phyloP scores from a whole-genome alignment of 2,888 invertebrate genomes.

The Strigamia maritima region DNA sequence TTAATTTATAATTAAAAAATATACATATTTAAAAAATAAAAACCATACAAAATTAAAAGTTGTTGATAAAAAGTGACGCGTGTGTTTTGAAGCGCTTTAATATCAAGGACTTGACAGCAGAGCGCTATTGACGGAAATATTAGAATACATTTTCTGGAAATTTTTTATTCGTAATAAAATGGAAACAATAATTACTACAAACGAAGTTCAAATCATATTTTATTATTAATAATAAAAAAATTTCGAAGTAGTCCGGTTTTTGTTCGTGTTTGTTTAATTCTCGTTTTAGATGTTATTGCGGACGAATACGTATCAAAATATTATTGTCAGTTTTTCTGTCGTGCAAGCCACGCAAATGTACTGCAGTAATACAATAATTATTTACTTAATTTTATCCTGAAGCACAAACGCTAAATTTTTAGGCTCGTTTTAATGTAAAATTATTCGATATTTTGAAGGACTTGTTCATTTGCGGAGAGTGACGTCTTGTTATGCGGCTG shows the following conservation, averaged over 20 bases:
- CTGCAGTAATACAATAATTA: neutral
- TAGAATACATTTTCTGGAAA: neutral
- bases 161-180: neutral
- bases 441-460: neutral
- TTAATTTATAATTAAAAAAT: neutral
- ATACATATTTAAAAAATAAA: neutral
- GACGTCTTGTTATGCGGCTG: neutral
- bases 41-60: neutral
- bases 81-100: neutral
- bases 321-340: neutral
- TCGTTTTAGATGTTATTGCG: slow-evolving; percentile 10
- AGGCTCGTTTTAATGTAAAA: neutral
- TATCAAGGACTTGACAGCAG: neutral
- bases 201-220: neutral
- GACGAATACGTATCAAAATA: neutral
- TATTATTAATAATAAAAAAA: neutral
- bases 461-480: neutral
- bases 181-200: neutral
- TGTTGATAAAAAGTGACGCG: neutral
- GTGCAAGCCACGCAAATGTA: neutral
- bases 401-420: neutral
- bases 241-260: neutral
- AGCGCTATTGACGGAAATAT: neutral
- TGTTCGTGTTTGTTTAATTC: neutral
- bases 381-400: neutral